Percentiles rank a stretch among this genome's conserved stretches.
phyloP scores from a whole-genome alignment of 37 sponge, comb jelly and placozoan genomes.

The Ianthella basta region DNA sequence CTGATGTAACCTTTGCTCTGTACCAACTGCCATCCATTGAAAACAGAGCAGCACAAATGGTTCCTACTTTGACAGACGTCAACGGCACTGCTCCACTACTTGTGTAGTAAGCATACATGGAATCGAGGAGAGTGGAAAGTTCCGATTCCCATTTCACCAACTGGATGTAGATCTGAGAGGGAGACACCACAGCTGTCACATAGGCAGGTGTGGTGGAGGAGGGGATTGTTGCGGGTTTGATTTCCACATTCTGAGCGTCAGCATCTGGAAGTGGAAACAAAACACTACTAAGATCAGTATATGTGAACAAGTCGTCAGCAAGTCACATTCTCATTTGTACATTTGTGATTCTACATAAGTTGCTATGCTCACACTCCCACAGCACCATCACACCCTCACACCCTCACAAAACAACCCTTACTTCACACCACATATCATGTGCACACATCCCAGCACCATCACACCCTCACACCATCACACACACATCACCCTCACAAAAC shows the following conservation, averaged over 20 bases:
- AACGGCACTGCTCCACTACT: not conserved
- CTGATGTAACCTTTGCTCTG: constrained; percentile 56
- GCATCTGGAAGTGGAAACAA: too few species aligned
- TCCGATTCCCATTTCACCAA: constrained; percentile 30
- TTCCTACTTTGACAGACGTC: constrained; percentile 14
- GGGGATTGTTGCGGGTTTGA: not conserved
- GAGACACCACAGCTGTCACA: constrained; percentile 29
- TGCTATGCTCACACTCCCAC: constrained; percentile 1
- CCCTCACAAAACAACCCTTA: too few species aligned
- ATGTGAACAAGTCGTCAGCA: too few species aligned
- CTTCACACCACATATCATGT: too few species aligned
- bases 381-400: too few species aligned
- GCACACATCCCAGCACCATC: not conserved
- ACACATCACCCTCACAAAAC: constrained; percentile 6
- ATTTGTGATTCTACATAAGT: not conserved
- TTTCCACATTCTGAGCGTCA: too few species aligned
- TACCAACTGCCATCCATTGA: constrained; percentile 70
- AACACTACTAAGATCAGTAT: too few species aligned
- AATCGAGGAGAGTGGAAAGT: not conserved
- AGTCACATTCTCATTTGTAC: too few species aligned
- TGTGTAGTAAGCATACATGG: constrained; percentile 30
- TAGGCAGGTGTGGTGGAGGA: constrained; percentile 9
- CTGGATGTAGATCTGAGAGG: constrained; percentile 52
- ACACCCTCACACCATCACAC: not conserved
- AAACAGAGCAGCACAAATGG: constrained; percentile 57